Evolutionary conservation across 2,797 vertebrate genomes (phyloP), one percentile per base, ranked within the genome.

Genomic region (Capromys pilorides): DNA sequence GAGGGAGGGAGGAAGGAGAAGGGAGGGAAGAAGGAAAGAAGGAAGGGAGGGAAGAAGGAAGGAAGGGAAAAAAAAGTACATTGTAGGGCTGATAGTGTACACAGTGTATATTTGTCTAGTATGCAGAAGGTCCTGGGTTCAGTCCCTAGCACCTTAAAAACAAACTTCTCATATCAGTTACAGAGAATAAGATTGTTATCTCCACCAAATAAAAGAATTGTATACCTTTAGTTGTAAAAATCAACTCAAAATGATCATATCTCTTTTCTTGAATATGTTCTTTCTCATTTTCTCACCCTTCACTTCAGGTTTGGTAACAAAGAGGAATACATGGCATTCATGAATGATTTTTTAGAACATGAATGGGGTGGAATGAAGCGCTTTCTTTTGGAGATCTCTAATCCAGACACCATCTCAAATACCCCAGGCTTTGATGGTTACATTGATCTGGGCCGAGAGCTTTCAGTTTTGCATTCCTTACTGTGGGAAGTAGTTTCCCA

Each of bases 251-350:
- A 80, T 86, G 31, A 81, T 97, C 49, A 45, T 71, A 41, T 93
- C 57, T 89, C 69, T 95, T 95, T 85, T 77, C 66, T 85, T 93
- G 21, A 94, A 26, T 77, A 8, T 85, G 1, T 95, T 96, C 88
- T 88, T 22, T 93, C 49, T 94, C 96, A 49, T 93, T 93, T 41
- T 97, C 93, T 87, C 67, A 62, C 66, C 80, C 71, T 96, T 26
- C 71, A 11, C 82, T 22, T 79, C 97, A 99, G 99, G 98, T 99
- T 99, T 95, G 99, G 99, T 9, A 99, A 99, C 98, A 99, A 99
- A 97, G 99, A 99, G 93, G 99, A 99, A 96, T 99, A 99, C 97
- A 99, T 99, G 99, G 98, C 99, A 66, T 99, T 99, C 97, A 99
- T 99, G 99, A 99, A 99, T 89, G 99, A 99, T 97, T 99, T 99